A percentile compares a stretch with the other conserved stretches of the same genome.
These are phyloP conservation scores for Euwallacea similis DNA, from an alignment of 1,140 invertebrate species.

Conservation along the genomic window DNA sequence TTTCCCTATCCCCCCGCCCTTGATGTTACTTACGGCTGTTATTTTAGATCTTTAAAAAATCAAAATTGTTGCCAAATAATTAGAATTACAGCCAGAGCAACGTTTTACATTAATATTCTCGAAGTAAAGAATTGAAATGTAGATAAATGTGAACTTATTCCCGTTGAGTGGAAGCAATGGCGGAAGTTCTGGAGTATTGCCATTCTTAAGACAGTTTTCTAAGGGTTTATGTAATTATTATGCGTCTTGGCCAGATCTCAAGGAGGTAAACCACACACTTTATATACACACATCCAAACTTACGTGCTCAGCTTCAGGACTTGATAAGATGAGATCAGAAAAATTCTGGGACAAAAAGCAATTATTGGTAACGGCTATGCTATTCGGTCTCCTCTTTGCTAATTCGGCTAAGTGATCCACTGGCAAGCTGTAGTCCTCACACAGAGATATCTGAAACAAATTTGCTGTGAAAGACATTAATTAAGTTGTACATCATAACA, in stretches of 20 bases:
- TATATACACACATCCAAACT: conserved; percentile 40
- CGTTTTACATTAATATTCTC: not conserved
- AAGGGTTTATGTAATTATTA: no score
- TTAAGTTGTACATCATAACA: not conserved
- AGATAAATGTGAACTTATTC: conserved; percentile 8
- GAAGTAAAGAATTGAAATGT: conserved; percentile 7
- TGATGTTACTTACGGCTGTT: no score
- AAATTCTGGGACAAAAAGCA: conserved; percentile 51
- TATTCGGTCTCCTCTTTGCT: conserved; percentile 64
- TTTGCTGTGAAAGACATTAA: not conserved
- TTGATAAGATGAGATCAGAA: conserved; percentile 61
- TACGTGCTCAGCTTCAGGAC: conserved; percentile 65
- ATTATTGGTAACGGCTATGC: conserved; percentile 57
- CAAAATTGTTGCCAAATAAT: no score
- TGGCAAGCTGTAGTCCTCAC: conserved; percentile 78
- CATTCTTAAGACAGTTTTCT: conserved; percentile 4
- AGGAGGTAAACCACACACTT: not conserved
- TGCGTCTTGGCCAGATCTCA: no score
- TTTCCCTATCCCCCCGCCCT: no score
- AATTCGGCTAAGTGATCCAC: conserved; percentile 77
- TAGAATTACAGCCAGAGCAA: no score
- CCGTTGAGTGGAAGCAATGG: not conserved
- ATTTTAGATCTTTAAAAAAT: no score
- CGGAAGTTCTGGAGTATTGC: conserved; percentile 2
- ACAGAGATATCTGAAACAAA: conserved; percentile 70